Conservation (phyloP, 2,888 invertebrate species). For the Andricus quercusramuli region DNA sequence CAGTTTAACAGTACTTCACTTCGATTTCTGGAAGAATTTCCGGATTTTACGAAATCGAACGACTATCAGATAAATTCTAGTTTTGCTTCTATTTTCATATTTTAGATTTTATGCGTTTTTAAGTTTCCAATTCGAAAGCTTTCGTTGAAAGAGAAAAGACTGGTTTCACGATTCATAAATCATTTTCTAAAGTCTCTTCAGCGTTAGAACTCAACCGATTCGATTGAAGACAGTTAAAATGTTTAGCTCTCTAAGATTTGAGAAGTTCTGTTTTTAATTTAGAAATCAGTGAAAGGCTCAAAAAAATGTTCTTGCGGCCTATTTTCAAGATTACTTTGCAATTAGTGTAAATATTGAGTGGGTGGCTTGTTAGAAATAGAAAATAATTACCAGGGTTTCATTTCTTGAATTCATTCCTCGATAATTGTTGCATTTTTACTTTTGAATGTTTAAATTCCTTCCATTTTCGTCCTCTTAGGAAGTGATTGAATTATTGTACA, state of each 20-base stretch:
- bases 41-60: background rate
- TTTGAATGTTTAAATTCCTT: no score
- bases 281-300: background rate
- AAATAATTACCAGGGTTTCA: background rate
- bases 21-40: background rate
- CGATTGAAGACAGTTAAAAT: background rate
- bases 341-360: constrained; percentile 4
- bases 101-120: background rate
- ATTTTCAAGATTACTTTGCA: constrained; percentile 16
- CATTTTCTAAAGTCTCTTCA: background rate
- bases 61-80: background rate
- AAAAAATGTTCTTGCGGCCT: background rate
- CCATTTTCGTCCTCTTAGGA: no score
- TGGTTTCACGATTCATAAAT: constrained; percentile 4
- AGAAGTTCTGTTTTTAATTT: background rate
- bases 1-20: background rate
- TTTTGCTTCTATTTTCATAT: background rate
- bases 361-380: constrained; percentile 23
- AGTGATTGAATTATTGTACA: background rate
- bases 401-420: constrained; percentile 28
- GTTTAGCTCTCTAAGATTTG: constrained; percentile 22
- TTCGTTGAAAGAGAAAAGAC: constrained; percentile 39
- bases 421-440: constrained; percentile 11
- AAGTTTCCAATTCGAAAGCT: background rate
- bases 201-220: background rate